Conservation (phyloP, 1,140 invertebrate species). For the Leptinotarsa defecta region DNA sequence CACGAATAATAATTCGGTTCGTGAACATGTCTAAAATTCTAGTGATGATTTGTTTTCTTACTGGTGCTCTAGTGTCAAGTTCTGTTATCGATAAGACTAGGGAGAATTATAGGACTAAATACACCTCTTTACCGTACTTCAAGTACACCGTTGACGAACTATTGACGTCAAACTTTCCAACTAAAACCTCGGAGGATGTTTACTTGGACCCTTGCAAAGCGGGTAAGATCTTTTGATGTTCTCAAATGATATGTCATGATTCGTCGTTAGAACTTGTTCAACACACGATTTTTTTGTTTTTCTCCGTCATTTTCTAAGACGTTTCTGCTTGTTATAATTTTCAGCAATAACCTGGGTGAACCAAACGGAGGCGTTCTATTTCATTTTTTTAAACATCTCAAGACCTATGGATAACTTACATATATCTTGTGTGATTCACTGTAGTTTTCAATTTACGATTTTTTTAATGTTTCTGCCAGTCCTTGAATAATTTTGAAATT, state of each 20-base stretch:
- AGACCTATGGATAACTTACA: no score
- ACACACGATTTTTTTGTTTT: no score
- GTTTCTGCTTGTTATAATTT: no score
- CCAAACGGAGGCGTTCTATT: no score
- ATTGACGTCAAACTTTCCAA: constrained; percentile 65
- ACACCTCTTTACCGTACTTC: constrained; percentile 30
- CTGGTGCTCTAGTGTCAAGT: constrained; percentile 24
- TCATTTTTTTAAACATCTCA: no score
- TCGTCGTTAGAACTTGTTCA: no score
- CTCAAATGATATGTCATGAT: background rate
- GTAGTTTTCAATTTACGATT: no score
- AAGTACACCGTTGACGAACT: constrained; percentile 74
- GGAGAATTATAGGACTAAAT: background rate
- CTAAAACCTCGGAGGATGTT: constrained; percentile 72
- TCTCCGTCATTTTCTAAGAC: no score
- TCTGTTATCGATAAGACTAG: constrained; percentile 21
- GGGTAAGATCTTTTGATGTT: constrained; percentile 62
- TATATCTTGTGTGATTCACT: no score
- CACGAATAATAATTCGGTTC: background rate
- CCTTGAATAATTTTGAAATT: no score
- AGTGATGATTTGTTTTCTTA: constrained; percentile 15
- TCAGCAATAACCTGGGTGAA: no score
- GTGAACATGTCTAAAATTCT: background rate
- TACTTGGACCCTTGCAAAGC: constrained; percentile 86
- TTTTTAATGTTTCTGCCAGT: no score